phyloP scores from a whole-genome alignment of 2,888 invertebrate species.

The Omphaloscelis lunosa region DNA sequence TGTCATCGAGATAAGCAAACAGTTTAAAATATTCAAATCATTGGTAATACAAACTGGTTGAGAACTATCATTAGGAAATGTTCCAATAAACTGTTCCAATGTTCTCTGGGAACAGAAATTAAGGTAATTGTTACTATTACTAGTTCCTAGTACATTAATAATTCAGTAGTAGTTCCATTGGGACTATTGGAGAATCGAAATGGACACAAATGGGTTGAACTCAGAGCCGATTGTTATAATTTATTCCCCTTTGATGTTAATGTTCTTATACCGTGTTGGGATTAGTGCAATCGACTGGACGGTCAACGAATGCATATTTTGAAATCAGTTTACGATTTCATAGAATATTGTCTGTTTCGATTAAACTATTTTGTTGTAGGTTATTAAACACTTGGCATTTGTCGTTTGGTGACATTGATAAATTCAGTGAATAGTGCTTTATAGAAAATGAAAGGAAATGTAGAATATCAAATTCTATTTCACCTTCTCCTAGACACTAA shows the following conservation, averaged over 20 bases:
- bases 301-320: conserved; percentile 51
- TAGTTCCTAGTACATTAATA: conserved; percentile 47
- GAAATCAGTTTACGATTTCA: conserved; percentile 51
- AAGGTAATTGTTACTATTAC: conserved; percentile 40
- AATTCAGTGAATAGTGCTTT: not conserved
- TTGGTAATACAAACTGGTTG: conserved; percentile 29
- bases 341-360: conserved; percentile 24
- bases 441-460: not conserved
- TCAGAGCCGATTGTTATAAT: conserved; percentile 30
- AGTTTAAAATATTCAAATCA: conserved; percentile 18
- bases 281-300: conserved; percentile 61
- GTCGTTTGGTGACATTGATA: not conserved
- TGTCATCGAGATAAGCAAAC: conserved; percentile 18
- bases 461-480: not conserved
- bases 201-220: conserved; percentile 51
- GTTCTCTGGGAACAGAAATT: conserved; percentile 32
- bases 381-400: not conserved
- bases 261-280: conserved; percentile 38
- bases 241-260: conserved; percentile 65
- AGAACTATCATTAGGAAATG: conserved; percentile 50
- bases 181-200: conserved; percentile 49
- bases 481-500: conserved; percentile 9
- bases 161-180: conserved; percentile 48
- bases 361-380: conserved; percentile 13
- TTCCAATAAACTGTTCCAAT: conserved; percentile 29